Percentiles rank a stretch among this genome's conserved stretches.
Conservation (phyloP, 2,797 vertebrate species). For the Coendou prehensilis region DNA sequence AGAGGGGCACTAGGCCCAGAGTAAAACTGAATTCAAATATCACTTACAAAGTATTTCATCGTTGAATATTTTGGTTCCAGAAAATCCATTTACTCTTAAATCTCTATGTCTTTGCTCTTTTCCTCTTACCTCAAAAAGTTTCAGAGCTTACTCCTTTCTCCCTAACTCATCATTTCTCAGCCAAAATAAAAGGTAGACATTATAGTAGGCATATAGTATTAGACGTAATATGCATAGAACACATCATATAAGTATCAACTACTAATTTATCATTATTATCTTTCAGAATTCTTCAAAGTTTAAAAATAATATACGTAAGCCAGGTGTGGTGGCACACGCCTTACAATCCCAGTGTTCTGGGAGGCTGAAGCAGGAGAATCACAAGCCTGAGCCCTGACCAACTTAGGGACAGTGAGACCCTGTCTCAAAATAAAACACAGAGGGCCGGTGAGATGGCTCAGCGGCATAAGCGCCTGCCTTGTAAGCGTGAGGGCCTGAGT, state of each 20-base stretch:
- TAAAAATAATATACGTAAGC: background rate
- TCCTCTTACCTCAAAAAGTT: background rate
- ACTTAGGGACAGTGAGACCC: background rate
- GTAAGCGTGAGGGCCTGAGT: too few relatives aligned
- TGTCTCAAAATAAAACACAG: background rate
- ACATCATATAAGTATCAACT: background rate
- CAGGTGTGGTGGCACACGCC: background rate
- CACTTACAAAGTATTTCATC: constrained; percentile 52
- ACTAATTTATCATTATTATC: background rate
- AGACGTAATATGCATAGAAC: too few relatives aligned
- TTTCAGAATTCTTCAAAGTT: background rate
- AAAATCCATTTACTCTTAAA: background rate
- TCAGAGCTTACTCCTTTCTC: background rate
- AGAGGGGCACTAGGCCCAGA: background rate
- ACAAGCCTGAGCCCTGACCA: background rate
- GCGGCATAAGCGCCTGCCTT: too few relatives aligned
- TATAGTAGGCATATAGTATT: background rate
- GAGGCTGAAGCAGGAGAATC: background rate
- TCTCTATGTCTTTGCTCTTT: background rate
- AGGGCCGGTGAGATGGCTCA: too few relatives aligned
- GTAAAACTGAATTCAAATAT: constrained; percentile 46
- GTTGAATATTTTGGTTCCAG: background rate
- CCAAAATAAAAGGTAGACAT: background rate
- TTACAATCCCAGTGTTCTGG: background rate
- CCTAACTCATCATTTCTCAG: background rate